phyloP scores from a whole-genome alignment of 1,140 invertebrate genomes.

The Wiebesia pumilae region DNA sequence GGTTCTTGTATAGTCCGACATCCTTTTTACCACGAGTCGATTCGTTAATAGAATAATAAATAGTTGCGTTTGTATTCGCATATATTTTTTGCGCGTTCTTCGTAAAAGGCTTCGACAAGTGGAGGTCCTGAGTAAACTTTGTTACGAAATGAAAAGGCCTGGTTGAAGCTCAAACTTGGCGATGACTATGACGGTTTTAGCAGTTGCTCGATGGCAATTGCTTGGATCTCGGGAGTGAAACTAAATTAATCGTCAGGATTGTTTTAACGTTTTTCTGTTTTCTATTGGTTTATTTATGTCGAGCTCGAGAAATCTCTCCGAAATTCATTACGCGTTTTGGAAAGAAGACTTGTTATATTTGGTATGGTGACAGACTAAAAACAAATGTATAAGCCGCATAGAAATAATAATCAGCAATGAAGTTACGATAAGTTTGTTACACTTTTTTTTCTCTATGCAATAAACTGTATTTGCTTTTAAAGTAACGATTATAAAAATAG shows the following conservation, averaged over 20 bases:
- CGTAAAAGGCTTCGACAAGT: conserved; percentile 24
- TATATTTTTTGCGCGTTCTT: conserved; percentile 58
- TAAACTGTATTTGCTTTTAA: no score
- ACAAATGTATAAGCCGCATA: no score
- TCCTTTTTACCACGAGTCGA: conserved; percentile 51
- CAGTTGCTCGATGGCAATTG: background rate
- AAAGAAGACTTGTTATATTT: no score
- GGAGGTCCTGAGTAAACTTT: conserved; percentile 60
- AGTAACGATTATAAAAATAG: no score
- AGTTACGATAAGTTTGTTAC: no score
- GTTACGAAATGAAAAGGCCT: conserved; percentile 59
- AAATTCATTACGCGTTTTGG: no score
- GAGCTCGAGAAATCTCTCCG: background rate
- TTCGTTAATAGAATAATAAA: conserved; percentile 73
- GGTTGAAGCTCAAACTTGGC: background rate
- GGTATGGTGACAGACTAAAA: no score
- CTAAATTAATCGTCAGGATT: conserved; percentile 30
- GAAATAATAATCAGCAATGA: no score
- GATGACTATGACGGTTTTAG: background rate
- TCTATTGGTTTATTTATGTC: background rate
- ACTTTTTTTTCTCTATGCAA: no score
- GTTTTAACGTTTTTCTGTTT: background rate
- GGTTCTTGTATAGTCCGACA: conserved; percentile 43
- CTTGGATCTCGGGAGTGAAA: background rate
- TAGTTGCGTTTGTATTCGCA: conserved; percentile 53